A percentile compares a stretch with the other conserved stretches of the same genome.
These are phyloP conservation scores for Slavum lentiscoides DNA, from an alignment of 2,888 invertebrate genomes.

Conservation along the genomic window DNA sequence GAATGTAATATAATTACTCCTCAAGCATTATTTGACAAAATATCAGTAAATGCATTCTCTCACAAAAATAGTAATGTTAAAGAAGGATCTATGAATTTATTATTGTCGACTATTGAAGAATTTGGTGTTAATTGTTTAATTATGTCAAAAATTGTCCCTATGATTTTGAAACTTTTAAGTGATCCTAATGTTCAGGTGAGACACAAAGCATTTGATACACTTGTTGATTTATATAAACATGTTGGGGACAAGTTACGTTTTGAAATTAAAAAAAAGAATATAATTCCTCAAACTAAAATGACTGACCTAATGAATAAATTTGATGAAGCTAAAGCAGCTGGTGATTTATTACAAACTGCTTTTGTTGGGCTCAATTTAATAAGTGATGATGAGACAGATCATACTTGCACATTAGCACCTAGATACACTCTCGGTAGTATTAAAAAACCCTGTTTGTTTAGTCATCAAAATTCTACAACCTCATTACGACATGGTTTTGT, in stretches of 20 bases:
- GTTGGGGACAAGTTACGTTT: constrained; percentile 84
- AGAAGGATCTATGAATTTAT: constrained; percentile 82
- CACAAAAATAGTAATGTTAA: constrained; percentile 93
- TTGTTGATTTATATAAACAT: constrained; percentile 89
- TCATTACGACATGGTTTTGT: constrained; percentile 28
- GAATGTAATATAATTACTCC: constrained; percentile 71
- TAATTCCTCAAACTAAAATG: constrained; percentile 74
- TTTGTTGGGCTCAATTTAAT: constrained; percentile 55
- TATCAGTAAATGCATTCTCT: constrained; percentile 69
- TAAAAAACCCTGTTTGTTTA: constrained; percentile 28
- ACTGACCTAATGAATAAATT: constrained; percentile 76
- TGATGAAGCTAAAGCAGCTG: constrained; percentile 81
- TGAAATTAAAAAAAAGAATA: constrained; percentile 80
- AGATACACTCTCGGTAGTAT: constrained; percentile 15
- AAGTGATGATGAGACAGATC: constrained; percentile 45
- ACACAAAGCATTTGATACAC: constrained; percentile 81
- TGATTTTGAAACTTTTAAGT: constrained; percentile 78
- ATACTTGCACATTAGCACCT: constrained; percentile 7
- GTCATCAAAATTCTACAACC: constrained; percentile 11
- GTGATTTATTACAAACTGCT: constrained; percentile 77
- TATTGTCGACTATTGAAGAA: constrained; percentile 82
- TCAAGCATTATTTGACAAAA: constrained; percentile 73
- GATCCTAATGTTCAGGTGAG: constrained; percentile 86
- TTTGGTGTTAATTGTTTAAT: constrained; percentile 82
- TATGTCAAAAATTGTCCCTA: constrained; percentile 79